Conservation (phyloP, 2,113 vertebrate species). For the Nipponia nippon region DNA sequence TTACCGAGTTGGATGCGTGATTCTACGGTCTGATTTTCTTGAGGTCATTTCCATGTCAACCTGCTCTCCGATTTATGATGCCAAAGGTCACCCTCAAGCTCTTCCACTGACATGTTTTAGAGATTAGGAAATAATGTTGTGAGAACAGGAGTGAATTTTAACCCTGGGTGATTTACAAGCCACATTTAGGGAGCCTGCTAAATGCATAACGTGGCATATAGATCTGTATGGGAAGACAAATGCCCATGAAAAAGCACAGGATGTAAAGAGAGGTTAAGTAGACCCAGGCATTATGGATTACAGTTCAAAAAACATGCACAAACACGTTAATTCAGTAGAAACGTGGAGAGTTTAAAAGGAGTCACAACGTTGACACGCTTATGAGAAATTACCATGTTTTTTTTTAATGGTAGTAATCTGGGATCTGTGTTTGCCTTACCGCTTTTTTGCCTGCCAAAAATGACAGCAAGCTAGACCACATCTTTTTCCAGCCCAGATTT, state of each 20-base stretch:
- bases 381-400: fast-evolving
- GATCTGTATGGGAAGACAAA: background rate
- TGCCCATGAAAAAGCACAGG: background rate
- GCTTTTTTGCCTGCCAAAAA: background rate
- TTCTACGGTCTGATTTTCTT: background rate
- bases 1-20: background rate
- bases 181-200: background rate
- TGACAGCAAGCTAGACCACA: background rate
- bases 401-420: background rate
- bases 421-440: background rate
- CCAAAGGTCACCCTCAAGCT: constrained; percentile 30
- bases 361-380: background rate
- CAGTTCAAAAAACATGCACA: background rate
- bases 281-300: background rate
- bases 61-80: constrained; percentile 1
- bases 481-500: background rate
- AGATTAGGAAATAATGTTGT: constrained; percentile 41
- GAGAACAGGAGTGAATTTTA: constrained; percentile 22
- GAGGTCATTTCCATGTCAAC: constrained; percentile 22
- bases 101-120: constrained; percentile 30
- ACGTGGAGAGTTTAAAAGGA: background rate
- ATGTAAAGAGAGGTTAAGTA: background rate
- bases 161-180: background rate
- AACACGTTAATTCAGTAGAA: background rate
- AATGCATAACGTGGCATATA: background rate